These are phyloP conservation scores for Cyrtonyx montezumae DNA, from an alignment of 2,113 vertebrate genomes.

Conservation along the genomic window DNA sequence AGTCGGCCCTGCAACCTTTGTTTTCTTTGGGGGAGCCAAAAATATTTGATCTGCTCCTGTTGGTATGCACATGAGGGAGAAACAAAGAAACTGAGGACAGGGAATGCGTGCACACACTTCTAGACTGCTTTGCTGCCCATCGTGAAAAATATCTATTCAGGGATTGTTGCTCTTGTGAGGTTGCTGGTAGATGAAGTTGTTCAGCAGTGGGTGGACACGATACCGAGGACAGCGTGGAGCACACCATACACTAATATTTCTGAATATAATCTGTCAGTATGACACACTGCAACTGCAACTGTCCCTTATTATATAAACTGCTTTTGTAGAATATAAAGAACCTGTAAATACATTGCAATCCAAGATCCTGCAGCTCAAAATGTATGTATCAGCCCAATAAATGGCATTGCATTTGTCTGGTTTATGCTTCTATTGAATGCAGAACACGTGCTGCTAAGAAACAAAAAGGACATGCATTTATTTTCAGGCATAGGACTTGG, in stretches of 20 bases:
- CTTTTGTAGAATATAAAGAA: constrained; percentile 1
- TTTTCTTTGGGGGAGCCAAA: background rate
- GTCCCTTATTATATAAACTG: background rate
- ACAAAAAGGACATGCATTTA: constrained; percentile 77
- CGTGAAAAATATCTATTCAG: background rate
- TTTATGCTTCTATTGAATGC: constrained; percentile 39
- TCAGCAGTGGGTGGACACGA: background rate
- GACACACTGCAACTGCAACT: background rate
- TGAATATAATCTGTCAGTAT: background rate
- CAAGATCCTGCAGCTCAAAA: constrained; percentile 26
- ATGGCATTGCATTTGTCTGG: constrained; percentile 49
- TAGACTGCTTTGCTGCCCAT: background rate
- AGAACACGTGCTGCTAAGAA: constrained; percentile 70
- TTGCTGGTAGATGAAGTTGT: background rate
- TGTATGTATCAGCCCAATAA: constrained; percentile 45
- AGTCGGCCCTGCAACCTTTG: background rate
- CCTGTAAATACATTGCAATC: background rate
- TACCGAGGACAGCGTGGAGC: rapidly evolving
- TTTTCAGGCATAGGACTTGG: constrained; percentile 79
- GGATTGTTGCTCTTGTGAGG: background rate
- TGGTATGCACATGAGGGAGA: background rate
- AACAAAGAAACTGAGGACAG: background rate
- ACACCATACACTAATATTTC: background rate
- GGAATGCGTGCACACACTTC: background rate
- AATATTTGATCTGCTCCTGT: background rate